phyloP scores from a whole-genome alignment of 2,113 vertebrate genomes.

The Saimiri boliviensis region DNA sequence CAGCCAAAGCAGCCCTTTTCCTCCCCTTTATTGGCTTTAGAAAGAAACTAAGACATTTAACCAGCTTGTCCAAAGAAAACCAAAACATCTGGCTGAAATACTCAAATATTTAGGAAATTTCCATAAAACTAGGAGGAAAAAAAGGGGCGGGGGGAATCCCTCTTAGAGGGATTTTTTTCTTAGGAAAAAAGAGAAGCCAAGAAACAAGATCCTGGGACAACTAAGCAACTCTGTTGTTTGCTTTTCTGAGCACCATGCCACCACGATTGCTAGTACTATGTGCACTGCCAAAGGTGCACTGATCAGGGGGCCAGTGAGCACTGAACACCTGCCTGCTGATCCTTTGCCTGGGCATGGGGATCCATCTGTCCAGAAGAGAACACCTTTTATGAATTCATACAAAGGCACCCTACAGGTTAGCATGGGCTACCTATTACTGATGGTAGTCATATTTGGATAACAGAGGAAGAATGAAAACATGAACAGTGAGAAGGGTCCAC shows the following conservation, averaged over 20 bases:
- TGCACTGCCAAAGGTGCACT: not conserved
- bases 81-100: slow-evolving; percentile 8
- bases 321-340: not conserved
- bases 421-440: not conserved
- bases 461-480: not conserved
- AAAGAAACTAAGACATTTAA: not conserved
- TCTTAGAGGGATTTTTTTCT: too few species aligned
- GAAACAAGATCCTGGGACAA: not conserved
- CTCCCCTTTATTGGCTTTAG: not conserved
- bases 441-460: not conserved
- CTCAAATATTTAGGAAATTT: not conserved
- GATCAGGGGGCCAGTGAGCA: rapidly evolving
- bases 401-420: not conserved
- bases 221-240: not conserved
- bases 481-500: not conserved
- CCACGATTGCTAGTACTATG: not conserved
- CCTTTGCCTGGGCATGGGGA: not conserved
- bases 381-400: not conserved
- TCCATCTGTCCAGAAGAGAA: not conserved
- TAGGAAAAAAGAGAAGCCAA: not conserved
- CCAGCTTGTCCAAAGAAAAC: slow-evolving; percentile 4
- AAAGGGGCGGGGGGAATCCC: not conserved
- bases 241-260: not conserved
- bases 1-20: not conserved
- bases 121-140: not conserved